Evolutionary conservation across 2,888 invertebrate genomes (phyloP), one percentile per base, ranked within the genome.

Genomic region (Drosophila demipolita): DNA sequence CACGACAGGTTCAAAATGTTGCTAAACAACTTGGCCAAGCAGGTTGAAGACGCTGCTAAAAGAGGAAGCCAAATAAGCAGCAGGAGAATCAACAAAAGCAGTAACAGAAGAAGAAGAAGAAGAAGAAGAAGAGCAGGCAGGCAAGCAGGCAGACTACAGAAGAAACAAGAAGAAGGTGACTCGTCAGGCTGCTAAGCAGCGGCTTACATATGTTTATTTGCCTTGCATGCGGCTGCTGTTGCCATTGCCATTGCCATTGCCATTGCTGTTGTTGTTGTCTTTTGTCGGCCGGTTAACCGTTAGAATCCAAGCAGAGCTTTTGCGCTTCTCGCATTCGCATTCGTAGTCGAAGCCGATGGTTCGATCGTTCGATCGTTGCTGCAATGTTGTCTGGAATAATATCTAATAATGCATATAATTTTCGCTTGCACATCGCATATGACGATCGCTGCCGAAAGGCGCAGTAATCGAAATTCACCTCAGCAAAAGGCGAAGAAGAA

Each of bases 361-460:
- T 78, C 73, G 73, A 36, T 50, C 69, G 75, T 17, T 33, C 55
- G 48, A 49, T 60, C 26, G 35, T 26, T 53, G 55, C 36, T 48
- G 50, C 50, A 50, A 40, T 55, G 29, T 52, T 65, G 74, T 64
- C 75, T 71, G 78, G 75, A 85, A 86, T 87, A 88, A 88, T 87
- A 90, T 87, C 81, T 78, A 90, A 87, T 90, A 87, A 88, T 90
- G 90, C 86, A 90, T 87, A 89, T 89, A 87, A 90, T 89, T 83
- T 87, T 74, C 81, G 76, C 86, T 81, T 85, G 81, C 73, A 77
- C 73, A 76, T 59, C 73, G 75, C 45, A 75, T 82, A 64, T 70
- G 50, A 66, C 23, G 38, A 70, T 54, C 61, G 61, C 40, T 49
- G 61, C 49, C 66, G 65, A 33, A 54, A 60, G 52, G 32, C 52